Evolutionary conservation across 2,797 vertebrate genomes (phyloP).

Genomic region (Microtus agrestis): DNA sequence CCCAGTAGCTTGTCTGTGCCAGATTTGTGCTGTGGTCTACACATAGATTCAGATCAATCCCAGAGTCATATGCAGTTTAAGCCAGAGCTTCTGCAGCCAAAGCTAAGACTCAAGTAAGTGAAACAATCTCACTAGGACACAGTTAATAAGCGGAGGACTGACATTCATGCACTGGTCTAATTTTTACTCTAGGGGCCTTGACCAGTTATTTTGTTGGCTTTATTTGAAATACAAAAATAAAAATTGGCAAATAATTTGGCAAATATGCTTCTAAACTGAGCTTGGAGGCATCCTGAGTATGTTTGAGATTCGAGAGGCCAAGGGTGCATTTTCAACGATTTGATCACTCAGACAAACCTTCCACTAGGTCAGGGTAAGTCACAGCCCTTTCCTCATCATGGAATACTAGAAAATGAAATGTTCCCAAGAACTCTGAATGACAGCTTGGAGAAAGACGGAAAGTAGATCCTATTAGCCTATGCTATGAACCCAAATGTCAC

Average conservation of each 20-base stretch:
- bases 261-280: neutral
- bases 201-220: neutral
- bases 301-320: neutral
- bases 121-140: neutral
- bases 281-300: neutral
- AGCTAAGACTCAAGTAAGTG: neutral
- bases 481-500: neutral
- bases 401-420: neutral
- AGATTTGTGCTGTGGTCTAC: neutral
- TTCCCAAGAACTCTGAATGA: neutral
- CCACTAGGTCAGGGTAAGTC: neutral
- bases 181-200: neutral
- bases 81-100: neutral
- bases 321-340: neutral
- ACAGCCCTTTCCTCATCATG: neutral
- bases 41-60: neutral
- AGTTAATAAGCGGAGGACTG: neutral
- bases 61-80: neutral
- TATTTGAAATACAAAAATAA: conserved; percentile 8
- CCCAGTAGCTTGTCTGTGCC: neutral
- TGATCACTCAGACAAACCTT: neutral
- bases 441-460: neutral
- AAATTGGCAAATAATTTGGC: neutral
- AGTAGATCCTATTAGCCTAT: neutral
- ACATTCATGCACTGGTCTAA: neutral